Evolutionary conservation across 1,140 invertebrate species (phyloP), one percentile per base, ranked within the genome.

Genomic region (Pseudachorutes palmiensis): DNA sequence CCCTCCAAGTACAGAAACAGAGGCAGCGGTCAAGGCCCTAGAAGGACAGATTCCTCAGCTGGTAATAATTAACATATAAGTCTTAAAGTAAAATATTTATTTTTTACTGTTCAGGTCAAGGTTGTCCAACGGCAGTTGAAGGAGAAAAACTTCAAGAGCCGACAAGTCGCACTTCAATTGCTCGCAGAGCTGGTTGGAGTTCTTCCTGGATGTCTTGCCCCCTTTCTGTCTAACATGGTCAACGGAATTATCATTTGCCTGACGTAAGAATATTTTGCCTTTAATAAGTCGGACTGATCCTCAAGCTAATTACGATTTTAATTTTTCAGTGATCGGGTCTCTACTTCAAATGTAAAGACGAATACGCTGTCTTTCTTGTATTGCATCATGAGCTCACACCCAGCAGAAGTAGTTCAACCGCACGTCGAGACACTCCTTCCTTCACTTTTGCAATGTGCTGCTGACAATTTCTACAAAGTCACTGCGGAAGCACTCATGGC

Each of bases 291-390:
- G 14, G 1, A 31, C n/a, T 63, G 26, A 66, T 41, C 28, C 58
- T 57, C 36, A 36, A 63, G 28, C 65, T 55, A 55, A 24, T 69
- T 30, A 75, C 77, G 70, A 74, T 31, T 62, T 63, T 70, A 45
- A 62, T 73, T 60, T 70, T 75, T 58, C 77, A 90, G 88, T 0
- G 94, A 97, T 75, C 96, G 95, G 75, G 92, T 91, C 75, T 92
- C 93, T 0, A 94, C 91, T 31, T 96, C 93, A 57, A 97, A 96
- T 75, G 98, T 98, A 92, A 98, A 98, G 82, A 98, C 98, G 70
- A 95, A 98, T 75, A 93, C 95, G 0, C 79, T 99, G 65, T 87
- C 91, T 51, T 99, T 99, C 80, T 81, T 98, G 3, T 88, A 94
- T 77, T 91, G 89, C 72, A 79, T 97, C 62, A 78, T 98, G 30